Percentiles rank a stretch among this genome's conserved stretches.
phyloP scores from a whole-genome alignment of 2,113 vertebrate genomes.

The Eudyptes chrysolophus region DNA sequence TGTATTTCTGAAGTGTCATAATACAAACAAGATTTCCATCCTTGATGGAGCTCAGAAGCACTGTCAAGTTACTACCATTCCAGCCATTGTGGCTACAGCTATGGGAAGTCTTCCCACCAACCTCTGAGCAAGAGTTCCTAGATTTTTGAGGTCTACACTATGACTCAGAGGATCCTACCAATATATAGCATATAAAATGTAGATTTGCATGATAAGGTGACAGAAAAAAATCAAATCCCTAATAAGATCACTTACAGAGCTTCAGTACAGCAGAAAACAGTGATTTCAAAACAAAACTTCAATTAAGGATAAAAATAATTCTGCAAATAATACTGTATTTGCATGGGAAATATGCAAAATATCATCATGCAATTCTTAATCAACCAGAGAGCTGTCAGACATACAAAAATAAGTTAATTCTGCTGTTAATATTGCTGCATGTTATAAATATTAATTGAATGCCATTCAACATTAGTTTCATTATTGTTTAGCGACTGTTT shows the following conservation, averaged over 20 bases:
- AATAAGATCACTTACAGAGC: slow-evolving; percentile 2
- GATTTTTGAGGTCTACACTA: not conserved
- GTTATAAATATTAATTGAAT: slow-evolving; percentile 67
- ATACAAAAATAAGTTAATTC: slow-evolving; percentile 65
- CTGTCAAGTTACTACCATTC: not conserved
- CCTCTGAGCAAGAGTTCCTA: not conserved
- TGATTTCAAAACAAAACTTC: slow-evolving; percentile 55
- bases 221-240: not conserved
- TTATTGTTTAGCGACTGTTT: slow-evolving; percentile 55
- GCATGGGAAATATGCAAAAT: slow-evolving; percentile 64
- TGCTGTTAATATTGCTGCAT: slow-evolving; percentile 56
- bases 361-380: slow-evolving; percentile 56
- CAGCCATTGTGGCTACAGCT: not conserved
- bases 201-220: not conserved
- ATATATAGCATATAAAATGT: not conserved
- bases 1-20: not conserved
- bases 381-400: slow-evolving; percentile 69
- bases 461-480: slow-evolving; percentile 61
- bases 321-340: slow-evolving; percentile 58
- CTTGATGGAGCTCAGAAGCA: not conserved
- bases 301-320: slow-evolving; percentile 66
- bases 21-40: not conserved
- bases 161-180: not conserved
- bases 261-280: not conserved
- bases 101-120: not conserved